Evolutionary conservation across 2,113 vertebrate genomes (phyloP), one percentile per base, ranked within the genome.

Genomic region (Lipophrys pholis): DNA sequence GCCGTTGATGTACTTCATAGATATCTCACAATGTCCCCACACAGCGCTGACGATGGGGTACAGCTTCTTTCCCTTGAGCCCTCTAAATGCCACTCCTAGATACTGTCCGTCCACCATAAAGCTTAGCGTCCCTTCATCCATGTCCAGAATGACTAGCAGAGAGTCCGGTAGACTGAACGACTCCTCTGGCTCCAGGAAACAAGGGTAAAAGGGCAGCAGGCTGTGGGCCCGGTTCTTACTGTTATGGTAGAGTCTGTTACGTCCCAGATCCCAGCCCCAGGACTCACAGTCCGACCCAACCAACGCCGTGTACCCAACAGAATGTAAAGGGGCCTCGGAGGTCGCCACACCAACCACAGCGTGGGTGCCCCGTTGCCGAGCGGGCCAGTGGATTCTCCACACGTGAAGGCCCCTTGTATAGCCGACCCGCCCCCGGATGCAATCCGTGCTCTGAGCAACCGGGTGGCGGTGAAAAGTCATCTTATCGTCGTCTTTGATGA

Each of bases 11-110:
- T 99, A 99, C 90, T 95, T 95, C 95, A 99, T 97, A 85, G 96
- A 96, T 91, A 99, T 97, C 92, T 99, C 97, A 86, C 97, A 98
- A 95, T 99, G 96, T 70, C 97, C 97, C 97, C 97, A 98, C 40
- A 99, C 97, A 0, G 97, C 97, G 64, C 97, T 99, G 92, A 99
- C 96, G 59, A 97, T 92, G 48, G 97, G 97, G 87, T 99, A 96
- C 66, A 99, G 94, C 92, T 98, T 99, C 95, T 96, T 97, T 85
- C 97, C 97, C 85, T 97, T 97, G 59, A 99, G 95, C 73, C 97
- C 97, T 63, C 96, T 92, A 89, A 99, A 99, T 66, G 97, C 97
- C 89, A 99, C 97, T 62, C 97, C 97, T 70, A 99, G 95, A 89
- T 98, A 99, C 81, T 98, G 96, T 93, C 97, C 97, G 0, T 99